Percentiles rank a stretch among this genome's conserved stretches.
Conservation (phyloP, 2,113 vertebrate species). For the Mastomys coucha region DNA sequence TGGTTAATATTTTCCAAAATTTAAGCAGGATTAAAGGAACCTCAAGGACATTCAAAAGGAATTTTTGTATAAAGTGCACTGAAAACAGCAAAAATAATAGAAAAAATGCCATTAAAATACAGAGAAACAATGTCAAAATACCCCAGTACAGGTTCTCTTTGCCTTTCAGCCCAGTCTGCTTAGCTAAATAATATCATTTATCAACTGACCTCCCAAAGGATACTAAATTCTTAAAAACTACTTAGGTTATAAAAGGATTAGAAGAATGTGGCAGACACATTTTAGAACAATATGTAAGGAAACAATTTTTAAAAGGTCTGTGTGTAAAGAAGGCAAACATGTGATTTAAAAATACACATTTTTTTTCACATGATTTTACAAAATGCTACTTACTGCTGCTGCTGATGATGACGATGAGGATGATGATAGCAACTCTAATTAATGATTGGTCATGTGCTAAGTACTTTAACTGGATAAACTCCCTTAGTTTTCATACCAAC, state of each 20-base stretch:
- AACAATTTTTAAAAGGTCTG: neutral
- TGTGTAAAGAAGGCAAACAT: neutral
- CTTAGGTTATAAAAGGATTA: neutral
- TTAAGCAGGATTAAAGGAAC: neutral
- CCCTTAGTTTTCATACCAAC: neutral
- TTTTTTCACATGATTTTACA: neutral
- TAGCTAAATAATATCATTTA: neutral
- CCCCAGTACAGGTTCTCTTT: neutral
- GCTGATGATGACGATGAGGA: neutral
- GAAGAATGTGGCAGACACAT: neutral
- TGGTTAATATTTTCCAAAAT: constrained; percentile 33
- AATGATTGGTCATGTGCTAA: neutral
- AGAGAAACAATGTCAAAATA: neutral
- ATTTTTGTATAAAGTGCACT: neutral
- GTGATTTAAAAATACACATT: neutral
- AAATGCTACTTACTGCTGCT: neutral
- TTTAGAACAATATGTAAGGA: constrained; percentile 36
- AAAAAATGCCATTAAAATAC: constrained; percentile 38
- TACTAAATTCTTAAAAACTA: neutral
- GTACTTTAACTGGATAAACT: constrained; percentile 49
- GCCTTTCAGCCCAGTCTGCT: neutral
- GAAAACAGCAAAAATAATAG: constrained; percentile 15
- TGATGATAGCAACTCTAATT: neutral
- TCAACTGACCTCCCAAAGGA: neutral
- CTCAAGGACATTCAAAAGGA: neutral